Percentiles rank a stretch among this genome's conserved stretches.
Evolutionary conservation across 64 coral and sea anemone genomes (phyloP).

Genomic region (Dendrophyllia cribrosa): DNA sequence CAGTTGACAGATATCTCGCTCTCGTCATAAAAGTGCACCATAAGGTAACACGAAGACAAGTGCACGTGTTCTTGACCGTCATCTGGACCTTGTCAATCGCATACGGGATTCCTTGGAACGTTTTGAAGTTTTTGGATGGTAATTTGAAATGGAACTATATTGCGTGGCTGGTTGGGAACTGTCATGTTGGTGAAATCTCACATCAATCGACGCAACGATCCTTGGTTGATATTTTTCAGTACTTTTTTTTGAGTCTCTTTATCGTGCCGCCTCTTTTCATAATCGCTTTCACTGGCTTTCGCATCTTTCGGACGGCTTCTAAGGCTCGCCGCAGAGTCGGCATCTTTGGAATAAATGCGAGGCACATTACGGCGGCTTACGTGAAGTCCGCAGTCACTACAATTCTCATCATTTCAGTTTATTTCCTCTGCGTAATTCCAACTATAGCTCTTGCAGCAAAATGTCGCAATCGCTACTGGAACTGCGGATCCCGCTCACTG

Average conservation of each 20-base stretch:
- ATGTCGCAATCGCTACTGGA: neutral
- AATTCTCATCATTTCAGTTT: slow-evolving; percentile 21
- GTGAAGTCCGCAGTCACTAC: slow-evolving; percentile 1
- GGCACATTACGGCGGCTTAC: slow-evolving; percentile 16
- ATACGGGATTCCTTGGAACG: slow-evolving; percentile 59
- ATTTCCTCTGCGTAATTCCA: slow-evolving; percentile 43
- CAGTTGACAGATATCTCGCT: slow-evolving; percentile 72
- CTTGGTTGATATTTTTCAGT: neutral
- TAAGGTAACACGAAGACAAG: slow-evolving; percentile 29
- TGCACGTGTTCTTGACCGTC: slow-evolving; percentile 34
- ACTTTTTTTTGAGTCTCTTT: neutral
- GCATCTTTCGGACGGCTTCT: slow-evolving; percentile 55
- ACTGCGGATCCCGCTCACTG: slow-evolving; percentile 10
- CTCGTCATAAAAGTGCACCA: slow-evolving; percentile 70
- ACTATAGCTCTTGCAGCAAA: slow-evolving; percentile 24
- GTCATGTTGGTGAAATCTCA: neutral
- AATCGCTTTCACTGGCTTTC: slow-evolving; percentile 39
- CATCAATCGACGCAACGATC: neutral
- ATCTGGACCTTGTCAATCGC: slow-evolving; percentile 64
- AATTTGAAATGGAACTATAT: slow-evolving; percentile 26
- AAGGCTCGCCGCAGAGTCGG: slow-evolving; percentile 38
- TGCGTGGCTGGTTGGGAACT: slow-evolving; percentile 65
- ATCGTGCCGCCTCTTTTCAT: slow-evolving; percentile 13
- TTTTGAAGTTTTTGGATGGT: neutral
- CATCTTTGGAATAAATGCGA: slow-evolving; percentile 39